phyloP scores from a whole-genome alignment of 2,888 invertebrate genomes.

The Pardosa pseudoannulata region DNA sequence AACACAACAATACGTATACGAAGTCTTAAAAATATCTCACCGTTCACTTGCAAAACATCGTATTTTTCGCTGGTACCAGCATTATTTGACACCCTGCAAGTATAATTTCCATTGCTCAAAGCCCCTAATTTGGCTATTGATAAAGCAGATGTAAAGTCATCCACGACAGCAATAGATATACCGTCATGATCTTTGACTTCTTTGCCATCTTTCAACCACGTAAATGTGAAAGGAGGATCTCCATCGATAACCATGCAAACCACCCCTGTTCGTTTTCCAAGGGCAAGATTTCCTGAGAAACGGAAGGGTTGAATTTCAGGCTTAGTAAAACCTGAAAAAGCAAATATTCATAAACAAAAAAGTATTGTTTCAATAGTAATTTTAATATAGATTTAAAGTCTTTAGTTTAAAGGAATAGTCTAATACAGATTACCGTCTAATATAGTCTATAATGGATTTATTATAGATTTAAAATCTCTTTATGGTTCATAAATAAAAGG shows the following conservation, averaged over 20 bases:
- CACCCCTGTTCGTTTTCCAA: not conserved
- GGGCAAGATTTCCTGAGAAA: not conserved
- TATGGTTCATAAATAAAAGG: no score
- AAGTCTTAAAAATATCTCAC: not conserved
- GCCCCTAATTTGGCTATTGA: not conserved
- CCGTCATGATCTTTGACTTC: not conserved
- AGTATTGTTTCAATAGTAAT: no score
- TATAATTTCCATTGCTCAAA: constrained; percentile 45
- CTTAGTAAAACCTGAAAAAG: not conserved
- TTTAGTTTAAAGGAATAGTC: no score
- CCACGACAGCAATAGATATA: not conserved
- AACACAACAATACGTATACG: no score
- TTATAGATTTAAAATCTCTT: no score
- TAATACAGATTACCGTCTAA: no score
- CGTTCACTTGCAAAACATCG: constrained; percentile 26
- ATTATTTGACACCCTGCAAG: constrained; percentile 40
- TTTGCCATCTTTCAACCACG: constrained; percentile 64
- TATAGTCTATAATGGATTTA: no score
- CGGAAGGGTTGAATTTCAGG: constrained; percentile 17
- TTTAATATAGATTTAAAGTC: no score
- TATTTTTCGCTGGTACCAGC: constrained; percentile 21
- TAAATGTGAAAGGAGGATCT: constrained; percentile 56
- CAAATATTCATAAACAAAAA: no score
- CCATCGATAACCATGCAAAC: constrained; percentile 55
- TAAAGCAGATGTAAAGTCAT: not conserved